A percentile compares a stretch with the other conserved stretches of the same genome.
These are phyloP conservation scores for Physella acuta DNA, from an alignment of 1,140 invertebrate genomes.

Conservation along the genomic window DNA sequence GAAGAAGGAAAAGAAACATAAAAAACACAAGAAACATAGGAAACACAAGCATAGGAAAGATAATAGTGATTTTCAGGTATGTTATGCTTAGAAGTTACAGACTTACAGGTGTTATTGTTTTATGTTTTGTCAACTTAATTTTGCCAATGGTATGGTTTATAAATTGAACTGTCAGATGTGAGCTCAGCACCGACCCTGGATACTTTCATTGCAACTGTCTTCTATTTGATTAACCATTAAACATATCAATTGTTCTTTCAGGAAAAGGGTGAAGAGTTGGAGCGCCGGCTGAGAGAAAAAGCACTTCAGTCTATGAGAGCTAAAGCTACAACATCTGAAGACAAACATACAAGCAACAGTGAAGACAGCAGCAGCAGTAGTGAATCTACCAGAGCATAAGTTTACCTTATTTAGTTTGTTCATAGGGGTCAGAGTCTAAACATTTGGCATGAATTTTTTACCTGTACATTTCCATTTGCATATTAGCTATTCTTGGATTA, in stretches of 20 bases:
- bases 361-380: slow-evolving; percentile 8
- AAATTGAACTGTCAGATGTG: too few species aligned
- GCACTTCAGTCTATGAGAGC: slow-evolving; percentile 20
- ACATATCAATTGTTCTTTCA: too few species aligned
- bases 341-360: background rate
- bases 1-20: slow-evolving; percentile 26
- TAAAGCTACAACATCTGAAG: background rate
- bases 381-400: slow-evolving; percentile 3
- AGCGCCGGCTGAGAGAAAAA: slow-evolving; percentile 19
- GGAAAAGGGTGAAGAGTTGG: slow-evolving; percentile 25
- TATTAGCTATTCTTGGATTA: too few species aligned
- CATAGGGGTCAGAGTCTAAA: background rate
- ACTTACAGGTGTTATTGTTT: background rate
- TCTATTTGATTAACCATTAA: too few species aligned
- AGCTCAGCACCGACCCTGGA: too few species aligned
- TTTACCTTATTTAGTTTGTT: too few species aligned
- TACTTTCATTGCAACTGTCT: too few species aligned
- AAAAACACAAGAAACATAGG: slow-evolving; percentile 21
- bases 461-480: too few species aligned
- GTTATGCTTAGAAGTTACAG: background rate
- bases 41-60: slow-evolving; percentile 26
- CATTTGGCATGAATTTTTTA: too few species aligned
- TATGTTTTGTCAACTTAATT: background rate
- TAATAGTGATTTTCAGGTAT: background rate
- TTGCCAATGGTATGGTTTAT: too few species aligned